Evolutionary conservation across 1,140 invertebrate species (phyloP).

Genomic region (Cherax quadricarinatus): DNA sequence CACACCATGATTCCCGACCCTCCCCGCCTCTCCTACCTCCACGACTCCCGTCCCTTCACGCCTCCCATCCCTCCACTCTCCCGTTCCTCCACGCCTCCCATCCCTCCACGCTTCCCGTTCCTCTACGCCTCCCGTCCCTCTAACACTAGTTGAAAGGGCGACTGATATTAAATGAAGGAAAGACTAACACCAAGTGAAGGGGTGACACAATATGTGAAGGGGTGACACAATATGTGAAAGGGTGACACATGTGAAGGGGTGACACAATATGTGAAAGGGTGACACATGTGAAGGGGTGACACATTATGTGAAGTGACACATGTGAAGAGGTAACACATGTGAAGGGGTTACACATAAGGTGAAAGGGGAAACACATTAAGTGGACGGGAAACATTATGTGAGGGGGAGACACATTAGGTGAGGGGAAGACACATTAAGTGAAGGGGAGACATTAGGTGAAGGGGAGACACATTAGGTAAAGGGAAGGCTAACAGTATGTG

Average conservation of each 20-base stretch:
- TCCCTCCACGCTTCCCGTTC: background rate
- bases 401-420: too few relatives aligned
- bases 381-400: background rate
- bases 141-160: background rate
- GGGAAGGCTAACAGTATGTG: background rate
- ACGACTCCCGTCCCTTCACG: background rate
- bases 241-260: too few relatives aligned
- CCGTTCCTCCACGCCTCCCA: background rate
- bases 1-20: too few relatives aligned
- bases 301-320: background rate
- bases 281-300: too few relatives aligned
- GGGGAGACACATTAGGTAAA: background rate
- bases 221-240: too few relatives aligned
- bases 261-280: too few relatives aligned
- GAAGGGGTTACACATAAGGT: background rate
- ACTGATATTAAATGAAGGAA: background rate
- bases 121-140: background rate
- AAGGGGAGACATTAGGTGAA: background rate
- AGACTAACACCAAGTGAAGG: too few relatives aligned
- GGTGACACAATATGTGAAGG: too few relatives aligned
- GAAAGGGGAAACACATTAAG: background rate
- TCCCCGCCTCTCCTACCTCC: background rate
- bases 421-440: too few relatives aligned
- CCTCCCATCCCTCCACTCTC: too few relatives aligned
- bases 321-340: background rate